Percentiles rank a stretch among this genome's conserved stretches.
Conservation (phyloP, 2,888 invertebrate genomes). For the Brachylomia viminalis region DNA sequence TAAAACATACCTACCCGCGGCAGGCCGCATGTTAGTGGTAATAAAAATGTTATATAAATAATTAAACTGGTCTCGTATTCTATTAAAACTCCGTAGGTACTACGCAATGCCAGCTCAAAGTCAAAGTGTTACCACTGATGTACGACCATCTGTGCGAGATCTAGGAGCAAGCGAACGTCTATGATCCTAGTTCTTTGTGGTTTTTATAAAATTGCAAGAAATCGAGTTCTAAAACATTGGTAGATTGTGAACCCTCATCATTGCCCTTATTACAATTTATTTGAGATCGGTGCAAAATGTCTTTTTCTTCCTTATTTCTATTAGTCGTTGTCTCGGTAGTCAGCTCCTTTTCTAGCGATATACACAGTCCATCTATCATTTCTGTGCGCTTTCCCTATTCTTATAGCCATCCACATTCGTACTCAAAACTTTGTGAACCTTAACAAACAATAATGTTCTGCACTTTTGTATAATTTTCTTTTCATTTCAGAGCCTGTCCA, state of each 20-base stretch:
- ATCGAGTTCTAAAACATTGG: not conserved
- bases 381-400: not conserved
- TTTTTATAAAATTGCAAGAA: not conserved
- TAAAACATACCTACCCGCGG: not conserved
- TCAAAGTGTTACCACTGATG: not conserved
- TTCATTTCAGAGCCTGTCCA: constrained; percentile 93
- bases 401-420: not conserved
- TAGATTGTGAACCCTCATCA: not conserved
- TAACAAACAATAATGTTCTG: not conserved
- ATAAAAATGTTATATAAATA: not conserved
- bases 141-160: not conserved
- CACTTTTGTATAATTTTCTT: not conserved
- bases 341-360: not conserved
- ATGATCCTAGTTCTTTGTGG: too few relatives aligned
- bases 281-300: not conserved
- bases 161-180: not conserved
- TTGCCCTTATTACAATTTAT: not conserved
- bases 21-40: not conserved
- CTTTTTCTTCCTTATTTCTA: not conserved
- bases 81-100: not conserved
- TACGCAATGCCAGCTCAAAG: not conserved
- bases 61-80: not conserved
- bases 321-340: not conserved
- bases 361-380: not conserved
- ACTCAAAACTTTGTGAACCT: not conserved